Base-by-base conservation (phyloP, 2,113 vertebrate genomes). In the Zosterops hypoxanthus region DNA sequence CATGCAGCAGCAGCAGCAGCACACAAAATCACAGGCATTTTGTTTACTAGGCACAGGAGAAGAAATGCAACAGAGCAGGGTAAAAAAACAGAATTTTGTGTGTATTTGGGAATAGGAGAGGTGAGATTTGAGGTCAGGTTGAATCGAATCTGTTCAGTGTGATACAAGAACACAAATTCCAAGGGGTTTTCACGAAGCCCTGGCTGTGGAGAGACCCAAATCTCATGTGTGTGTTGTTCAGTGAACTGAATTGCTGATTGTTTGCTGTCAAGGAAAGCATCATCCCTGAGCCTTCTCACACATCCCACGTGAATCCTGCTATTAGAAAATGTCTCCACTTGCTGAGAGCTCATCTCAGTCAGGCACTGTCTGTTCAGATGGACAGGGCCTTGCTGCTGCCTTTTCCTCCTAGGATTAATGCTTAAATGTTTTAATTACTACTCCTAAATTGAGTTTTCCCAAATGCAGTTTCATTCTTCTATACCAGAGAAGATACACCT, bases 31-130 rank as follows among this genome's bases (percentile, higher is more conserved):
- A 24, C 56, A 72, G 53, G 56, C 22, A 31, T 69, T 88, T 70
- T 64, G 47, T 96, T 94, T 96, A 87, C 80, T 80, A 83, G 86
- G 61, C 78, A 88, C 47, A 69, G 76, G 52, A 90, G 47, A 57
- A 86, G 47, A 57, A 86, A 86, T 49, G 68, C 42, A 84, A 39
- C 64, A 86, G 91, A 68, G 7, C 9, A 41, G 18, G 19, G 16
- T 39, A 91, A 79, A 70, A 42, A 82, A 94, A 23, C 29, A 52
- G 33, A 52, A 24, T 36, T 85, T 78, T 34, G 18, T 71, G 71
- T 34, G 26, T 17, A 20, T 92, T 87, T 92, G 11, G 29, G 36
- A 70, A 24, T 9, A 50, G 80, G 39, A 95, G 55, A 66, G 47
- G 12, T 49, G 36, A 92, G n/a, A 36, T 61, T 88, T 90, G 33